These are phyloP conservation scores for Jaculus jaculus DNA, from an alignment of 2,113 vertebrate genomes.

Conservation along the genomic window DNA sequence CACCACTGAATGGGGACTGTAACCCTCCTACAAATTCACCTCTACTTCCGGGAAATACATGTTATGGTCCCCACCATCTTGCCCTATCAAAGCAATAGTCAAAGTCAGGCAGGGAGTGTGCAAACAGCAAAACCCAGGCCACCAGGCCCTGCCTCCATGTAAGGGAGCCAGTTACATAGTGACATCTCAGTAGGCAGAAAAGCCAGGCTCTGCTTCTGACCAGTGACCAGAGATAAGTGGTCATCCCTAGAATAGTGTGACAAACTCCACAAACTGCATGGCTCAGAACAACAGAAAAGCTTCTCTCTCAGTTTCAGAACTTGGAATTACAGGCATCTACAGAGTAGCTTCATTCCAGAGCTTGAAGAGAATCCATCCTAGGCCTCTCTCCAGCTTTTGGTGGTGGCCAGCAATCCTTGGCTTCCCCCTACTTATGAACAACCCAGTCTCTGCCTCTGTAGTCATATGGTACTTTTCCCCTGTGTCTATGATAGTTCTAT, in stretches of 20 bases:
- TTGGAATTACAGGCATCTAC: background rate
- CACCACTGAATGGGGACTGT: background rate
- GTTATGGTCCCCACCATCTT: background rate
- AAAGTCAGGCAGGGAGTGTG: background rate
- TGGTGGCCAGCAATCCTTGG: background rate
- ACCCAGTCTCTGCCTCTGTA: background rate
- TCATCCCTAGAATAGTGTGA: background rate
- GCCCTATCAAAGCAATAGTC: background rate
- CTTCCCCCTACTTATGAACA: background rate
- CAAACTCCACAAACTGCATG: background rate
- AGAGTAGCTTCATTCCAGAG: background rate
- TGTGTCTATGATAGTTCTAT: background rate
- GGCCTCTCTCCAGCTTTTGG: background rate
- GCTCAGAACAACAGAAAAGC: background rate
- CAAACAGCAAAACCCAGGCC: background rate
- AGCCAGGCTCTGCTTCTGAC: background rate
- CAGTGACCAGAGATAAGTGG: fast-evolving
- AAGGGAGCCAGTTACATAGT: background rate
- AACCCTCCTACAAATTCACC: background rate
- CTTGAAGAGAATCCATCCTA: too few relatives aligned
- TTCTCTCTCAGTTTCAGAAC: background rate
- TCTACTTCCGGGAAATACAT: background rate
- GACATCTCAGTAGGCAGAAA: background rate
- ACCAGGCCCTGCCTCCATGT: fast-evolving
- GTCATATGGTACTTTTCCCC: too few relatives aligned